Evolutionary conservation across 2,888 invertebrate species (phyloP).

Genomic region (Platynereis dumerilii): DNA sequence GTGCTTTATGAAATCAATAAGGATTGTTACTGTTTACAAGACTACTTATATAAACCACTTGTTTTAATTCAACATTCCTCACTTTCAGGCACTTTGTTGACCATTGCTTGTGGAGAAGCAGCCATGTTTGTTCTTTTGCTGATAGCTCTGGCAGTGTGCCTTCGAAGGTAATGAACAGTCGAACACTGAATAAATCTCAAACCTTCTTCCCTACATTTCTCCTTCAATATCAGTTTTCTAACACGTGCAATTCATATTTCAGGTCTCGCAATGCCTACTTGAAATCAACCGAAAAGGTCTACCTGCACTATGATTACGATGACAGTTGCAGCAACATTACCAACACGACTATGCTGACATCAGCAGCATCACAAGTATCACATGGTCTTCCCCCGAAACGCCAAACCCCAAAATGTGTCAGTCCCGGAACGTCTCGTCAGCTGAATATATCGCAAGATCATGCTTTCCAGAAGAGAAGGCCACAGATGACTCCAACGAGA

Average conservation of each 20-base stretch:
- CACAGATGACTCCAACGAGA: no score
- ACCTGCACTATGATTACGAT: slow-evolving; percentile 1
- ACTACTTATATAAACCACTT: not conserved
- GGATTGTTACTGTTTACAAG: no score
- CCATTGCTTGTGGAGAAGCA: slow-evolving; percentile 1
- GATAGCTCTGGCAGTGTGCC: not conserved
- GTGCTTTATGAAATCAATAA: no score
- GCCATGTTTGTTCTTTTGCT: not conserved
- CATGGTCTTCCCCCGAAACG: not conserved
- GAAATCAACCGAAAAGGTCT: not conserved
- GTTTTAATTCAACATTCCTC: not conserved
- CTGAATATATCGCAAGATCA: no score
- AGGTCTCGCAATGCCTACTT: no score
- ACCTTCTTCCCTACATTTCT: no score
- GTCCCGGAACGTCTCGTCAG: no score
- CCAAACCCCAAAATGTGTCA: not conserved
- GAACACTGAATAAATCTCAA: no score
- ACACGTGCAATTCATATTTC: no score
- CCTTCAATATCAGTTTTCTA: no score
- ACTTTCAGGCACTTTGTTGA: slow-evolving; percentile 4
- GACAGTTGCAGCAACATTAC: not conserved
- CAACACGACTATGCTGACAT: not conserved
- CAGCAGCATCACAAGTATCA: not conserved
- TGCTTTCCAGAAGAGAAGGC: no score
- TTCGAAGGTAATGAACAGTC: not conserved